Base-by-base conservation (phyloP, 2,113 vertebrate genomes). In the Aegypius monachus region DNA sequence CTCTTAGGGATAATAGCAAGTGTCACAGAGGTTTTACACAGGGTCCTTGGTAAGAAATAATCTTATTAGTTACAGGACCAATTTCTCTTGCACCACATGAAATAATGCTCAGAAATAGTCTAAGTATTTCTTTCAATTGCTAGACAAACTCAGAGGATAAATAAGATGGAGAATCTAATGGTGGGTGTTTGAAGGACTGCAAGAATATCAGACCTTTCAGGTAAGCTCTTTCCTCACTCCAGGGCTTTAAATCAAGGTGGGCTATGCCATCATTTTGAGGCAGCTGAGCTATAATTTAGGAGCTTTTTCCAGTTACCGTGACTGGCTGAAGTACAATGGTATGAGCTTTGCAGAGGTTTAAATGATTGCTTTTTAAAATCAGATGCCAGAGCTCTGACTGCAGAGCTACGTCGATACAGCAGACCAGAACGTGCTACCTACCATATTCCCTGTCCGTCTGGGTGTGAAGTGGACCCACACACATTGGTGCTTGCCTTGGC, bases 211-310 rank as follows among this genome's bases (percentile, higher is more conserved):
- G 9, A 61, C 31, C 56, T 93, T 73, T 77, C 53, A 80, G 55
- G 72, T 61, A 47, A 82, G 29, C 21, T 56, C 36, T 73, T 90
- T 78, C 38, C 61, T 77, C 29, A 14, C 16, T 38, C 40, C 71
- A 48, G 25, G 9, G 34, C 62, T 80, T 70, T 94, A 85, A 93
- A 86, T 90, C 67, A 86, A 77, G 45, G 34, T n/a, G 50, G 71
- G 32, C 26, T 82, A 13, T 59, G 59, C 71, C 71, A 38, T 92
- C 56, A 20, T 48, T 95, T 45, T 66, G 53, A 82, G 79, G 45
- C 50, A 40, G 34, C 79, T 0, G 3, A 73, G 45, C 81, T 66
- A 11, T 70, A 66, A 75, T 73, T 88, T 88, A 83, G 67, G 78
- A 81, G 29, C 6, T 78, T 73, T 85, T 63, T 18, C n/a, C 78